Evolutionary conservation across 1,140 invertebrate genomes (phyloP), one percentile per base, ranked within the genome.

Genomic region (Bombus turneri): DNA sequence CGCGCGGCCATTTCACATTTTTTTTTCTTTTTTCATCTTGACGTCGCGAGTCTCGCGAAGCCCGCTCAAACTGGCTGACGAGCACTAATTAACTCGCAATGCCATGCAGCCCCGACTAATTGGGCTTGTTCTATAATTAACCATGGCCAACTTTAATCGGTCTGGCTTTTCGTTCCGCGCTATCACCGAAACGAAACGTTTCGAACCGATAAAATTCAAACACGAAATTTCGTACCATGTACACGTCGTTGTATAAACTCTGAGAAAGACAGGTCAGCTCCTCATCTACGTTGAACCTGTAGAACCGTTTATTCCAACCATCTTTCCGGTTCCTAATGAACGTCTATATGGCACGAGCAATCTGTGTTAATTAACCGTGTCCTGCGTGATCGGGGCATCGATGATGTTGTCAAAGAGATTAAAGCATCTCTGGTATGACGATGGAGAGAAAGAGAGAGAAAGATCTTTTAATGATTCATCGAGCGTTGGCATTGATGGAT

Each of bases 101-200:
- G 80, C 37, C 80, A 59, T 22, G 62, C 53, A 25, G 57, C 39
- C 39, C 57, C 57, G 81, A 83, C 81, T 86, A 86, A 86, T 86
- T 83, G 74, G 74, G 76, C 75, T 79, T 66, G 73, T 78, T 83
- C 85, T 77, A 78, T 86, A 83, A 86, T 86, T 86, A 83, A 86
- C 80, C 34, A 37, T 64, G 80, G n/a, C 69, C 74, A 78, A 86
- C 37, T 86, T 83, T 74, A 79, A 83, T 83, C 85, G 85, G 81
- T 74, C 74, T 47, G 12, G 47, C 2, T 81, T 34, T 75, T 69
- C 72, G 37, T 28, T 8, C 37, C 1, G 15, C 22, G 39, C n/a
- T 57, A 28, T 25, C 34, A 3, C 3, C 25, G 47, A 13, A 47
- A 31, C 72, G n/a, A 12, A 74, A 25, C 68, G 34, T 31, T 68